Evolutionary conservation across 2,888 invertebrate species (phyloP).

Genomic region (Drosophila flavopinicola): DNA sequence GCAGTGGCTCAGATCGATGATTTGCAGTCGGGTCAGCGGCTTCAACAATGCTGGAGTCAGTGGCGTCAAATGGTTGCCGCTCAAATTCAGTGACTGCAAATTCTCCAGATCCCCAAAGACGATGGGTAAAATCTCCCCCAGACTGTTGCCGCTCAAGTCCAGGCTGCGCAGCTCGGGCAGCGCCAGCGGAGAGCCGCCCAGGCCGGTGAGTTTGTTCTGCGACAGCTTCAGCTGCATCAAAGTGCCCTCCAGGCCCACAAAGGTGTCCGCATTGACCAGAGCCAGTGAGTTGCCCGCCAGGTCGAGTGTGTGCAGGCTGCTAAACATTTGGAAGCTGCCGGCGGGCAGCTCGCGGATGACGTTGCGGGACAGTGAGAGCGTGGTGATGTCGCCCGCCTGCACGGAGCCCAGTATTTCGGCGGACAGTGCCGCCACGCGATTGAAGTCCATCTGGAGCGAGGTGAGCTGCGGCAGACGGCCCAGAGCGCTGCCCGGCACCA

Average conservation of each 20-base stretch:
- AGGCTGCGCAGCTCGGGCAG: conserved; percentile 88
- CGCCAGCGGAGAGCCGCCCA: conserved; percentile 88
- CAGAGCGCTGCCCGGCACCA: conserved; percentile 93
- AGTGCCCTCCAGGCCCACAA: conserved; percentile 90
- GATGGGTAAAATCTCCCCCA: conserved; percentile 89
- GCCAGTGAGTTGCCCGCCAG: conserved; percentile 92
- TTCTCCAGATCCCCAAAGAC: conserved; percentile 88
- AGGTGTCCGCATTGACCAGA: conserved; percentile 89
- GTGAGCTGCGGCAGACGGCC: conserved; percentile 90
- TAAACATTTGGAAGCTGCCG: conserved; percentile 91
- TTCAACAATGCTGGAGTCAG: conserved; percentile 89
- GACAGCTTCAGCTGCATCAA: conserved; percentile 89
- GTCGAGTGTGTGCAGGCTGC: conserved; percentile 89
- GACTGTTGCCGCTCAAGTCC: conserved; percentile 91
- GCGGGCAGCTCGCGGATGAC: conserved; percentile 93
- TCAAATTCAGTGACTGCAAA: conserved; percentile 90
- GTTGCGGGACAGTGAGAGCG: conserved; percentile 91
- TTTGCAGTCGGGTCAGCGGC: conserved; percentile 88
- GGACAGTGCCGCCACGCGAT: conserved; percentile 93
- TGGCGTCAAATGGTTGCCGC: conserved; percentile 89
- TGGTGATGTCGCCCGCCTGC: conserved; percentile 88
- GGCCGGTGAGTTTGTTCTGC: conserved; percentile 89
- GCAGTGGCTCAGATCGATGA: conserved; percentile 90
- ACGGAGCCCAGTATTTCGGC: conserved; percentile 90
- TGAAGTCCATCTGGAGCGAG: conserved; percentile 92